Percentiles rank a stretch among this genome's conserved stretches.
These are phyloP conservation scores for Scopus umbretta DNA, from an alignment of 2,113 vertebrate genomes.

Conservation along the genomic window DNA sequence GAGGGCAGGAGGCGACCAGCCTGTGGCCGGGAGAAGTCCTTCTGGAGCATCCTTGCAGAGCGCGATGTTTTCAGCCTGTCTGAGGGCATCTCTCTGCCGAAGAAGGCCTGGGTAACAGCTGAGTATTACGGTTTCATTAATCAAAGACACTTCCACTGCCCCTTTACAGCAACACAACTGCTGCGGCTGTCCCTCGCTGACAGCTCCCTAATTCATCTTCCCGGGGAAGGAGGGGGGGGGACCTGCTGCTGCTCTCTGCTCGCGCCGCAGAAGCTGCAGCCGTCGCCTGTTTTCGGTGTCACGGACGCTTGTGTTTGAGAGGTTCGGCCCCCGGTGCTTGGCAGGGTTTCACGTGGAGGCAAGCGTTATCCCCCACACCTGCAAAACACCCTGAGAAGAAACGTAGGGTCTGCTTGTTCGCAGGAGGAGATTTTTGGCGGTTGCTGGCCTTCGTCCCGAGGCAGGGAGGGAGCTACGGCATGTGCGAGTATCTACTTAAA, in stretches of 20 bases:
- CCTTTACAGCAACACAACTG: conserved; percentile 91
- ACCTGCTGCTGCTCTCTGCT: neutral
- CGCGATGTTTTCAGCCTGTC: neutral
- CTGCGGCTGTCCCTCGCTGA: conserved; percentile 86
- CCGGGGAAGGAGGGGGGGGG: neutral
- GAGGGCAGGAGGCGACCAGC: neutral
- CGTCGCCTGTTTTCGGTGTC: rapidly evolving
- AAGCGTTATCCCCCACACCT: rapidly evolving
- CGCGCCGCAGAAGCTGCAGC: rapidly evolving
- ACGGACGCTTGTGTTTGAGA: rapidly evolving
- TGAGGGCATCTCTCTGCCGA: conserved; percentile 44
- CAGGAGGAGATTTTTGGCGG: no score
- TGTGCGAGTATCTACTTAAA: rapidly evolving
- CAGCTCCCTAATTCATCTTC: conserved; percentile 92
- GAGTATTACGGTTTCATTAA: conserved; percentile 84
- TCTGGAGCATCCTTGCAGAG: neutral
- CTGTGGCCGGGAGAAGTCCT: neutral
- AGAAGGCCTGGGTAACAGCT: conserved; percentile 78
- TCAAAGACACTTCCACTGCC: conserved; percentile 96
- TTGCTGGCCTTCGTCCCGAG: neutral
- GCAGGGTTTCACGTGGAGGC: neutral
- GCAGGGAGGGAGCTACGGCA: neutral
- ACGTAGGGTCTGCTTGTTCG: neutral
- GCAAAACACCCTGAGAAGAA: neutral
- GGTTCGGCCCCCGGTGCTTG: no score